Percentiles rank a stretch among this genome's conserved stretches.
Conservation (phyloP, 1,140 invertebrate genomes). For the Hyles euphorbiae region DNA sequence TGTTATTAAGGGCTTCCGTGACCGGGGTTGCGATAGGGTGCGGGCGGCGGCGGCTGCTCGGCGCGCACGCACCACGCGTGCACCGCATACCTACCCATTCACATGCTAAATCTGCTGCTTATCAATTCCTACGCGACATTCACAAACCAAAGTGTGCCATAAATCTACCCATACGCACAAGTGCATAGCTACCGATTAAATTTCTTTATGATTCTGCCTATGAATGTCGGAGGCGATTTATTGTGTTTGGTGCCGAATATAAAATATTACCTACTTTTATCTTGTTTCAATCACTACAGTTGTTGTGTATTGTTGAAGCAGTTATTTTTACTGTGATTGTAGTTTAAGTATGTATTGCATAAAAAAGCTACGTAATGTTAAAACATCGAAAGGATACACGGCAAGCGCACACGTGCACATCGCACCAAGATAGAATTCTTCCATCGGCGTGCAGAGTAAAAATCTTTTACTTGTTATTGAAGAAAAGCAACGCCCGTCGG, state of each 20-base stretch:
- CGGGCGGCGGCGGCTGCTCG: conserved; percentile 16
- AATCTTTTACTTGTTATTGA: conserved; percentile 70
- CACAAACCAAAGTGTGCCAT: conserved; percentile 26
- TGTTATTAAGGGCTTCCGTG: conserved; percentile 70
- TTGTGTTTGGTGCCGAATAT: too few relatives aligned
- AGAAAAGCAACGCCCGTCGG: conserved; percentile 61
- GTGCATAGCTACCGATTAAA: conserved; percentile 1
- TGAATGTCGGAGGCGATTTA: too few relatives aligned
- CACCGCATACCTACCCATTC: conserved; percentile 54
- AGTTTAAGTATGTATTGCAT: too few relatives aligned
- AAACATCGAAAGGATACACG: neutral
- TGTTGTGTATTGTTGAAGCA: too few relatives aligned
- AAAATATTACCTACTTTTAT: too few relatives aligned
- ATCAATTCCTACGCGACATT: conserved; percentile 39
- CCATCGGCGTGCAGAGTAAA: conserved; percentile 51
- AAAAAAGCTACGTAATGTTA: too few relatives aligned
- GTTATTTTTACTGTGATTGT: too few relatives aligned
- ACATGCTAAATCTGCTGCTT: conserved; percentile 61
- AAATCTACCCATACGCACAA: conserved; percentile 24
- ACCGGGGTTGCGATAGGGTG: conserved; percentile 48
- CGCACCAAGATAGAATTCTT: conserved; percentile 36
- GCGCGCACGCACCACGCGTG: conserved; percentile 58
- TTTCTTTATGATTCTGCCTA: too few relatives aligned
- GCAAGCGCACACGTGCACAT: neutral
- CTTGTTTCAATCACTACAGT: too few relatives aligned